Base-by-base conservation (phyloP, 2,888 invertebrate genomes). In the Beris morrisii region DNA sequence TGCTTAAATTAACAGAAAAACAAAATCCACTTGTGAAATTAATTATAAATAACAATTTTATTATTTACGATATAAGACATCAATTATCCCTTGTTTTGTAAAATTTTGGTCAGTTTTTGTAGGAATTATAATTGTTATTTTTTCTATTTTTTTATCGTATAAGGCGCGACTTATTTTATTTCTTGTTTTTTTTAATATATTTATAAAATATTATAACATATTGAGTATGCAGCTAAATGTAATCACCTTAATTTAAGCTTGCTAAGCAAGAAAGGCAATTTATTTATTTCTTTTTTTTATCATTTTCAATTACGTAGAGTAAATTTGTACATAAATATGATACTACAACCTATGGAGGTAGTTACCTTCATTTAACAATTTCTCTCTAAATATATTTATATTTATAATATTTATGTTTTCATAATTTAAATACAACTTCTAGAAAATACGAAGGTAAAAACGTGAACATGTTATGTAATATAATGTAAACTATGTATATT, bases 241-340 rank as follows among this genome's bases (percentile, higher is more conserved):
- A 54, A 52, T 61, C 61, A 50, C 61, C 46, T 52, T 15, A 15
- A 50, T 61, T 52, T 52, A 50, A 61, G 61, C 61, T 61, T 61
- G 52, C 61, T 52, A 61, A 61, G 61, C 61, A 61, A 61, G 61
- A 50, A 61, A 52, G 31, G 13, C 13, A 56, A 54, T 12, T 28
- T 22, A 52, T 52, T 52, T 52, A 52, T 28, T 11, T 52, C 22
- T 52, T 30, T 22, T 13, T 15, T 52, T 52, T 15, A 44, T 13
- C 44, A 5, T 44, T 43, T 56, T 28, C 56, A 44, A 6, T 58
- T 58, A n/a, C 7, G 38, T 38, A 22, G 22, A 22, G 22, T 9
- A 38, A 38, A 38, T 38, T 38, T 7, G 38, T 38, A 38, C 38
- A 38, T 9, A 38, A 38, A 38, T 7, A 38, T 9, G 9, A 38